Conservation (phyloP, 2,888 invertebrate species). For the Caenorhabditis virilis region DNA sequence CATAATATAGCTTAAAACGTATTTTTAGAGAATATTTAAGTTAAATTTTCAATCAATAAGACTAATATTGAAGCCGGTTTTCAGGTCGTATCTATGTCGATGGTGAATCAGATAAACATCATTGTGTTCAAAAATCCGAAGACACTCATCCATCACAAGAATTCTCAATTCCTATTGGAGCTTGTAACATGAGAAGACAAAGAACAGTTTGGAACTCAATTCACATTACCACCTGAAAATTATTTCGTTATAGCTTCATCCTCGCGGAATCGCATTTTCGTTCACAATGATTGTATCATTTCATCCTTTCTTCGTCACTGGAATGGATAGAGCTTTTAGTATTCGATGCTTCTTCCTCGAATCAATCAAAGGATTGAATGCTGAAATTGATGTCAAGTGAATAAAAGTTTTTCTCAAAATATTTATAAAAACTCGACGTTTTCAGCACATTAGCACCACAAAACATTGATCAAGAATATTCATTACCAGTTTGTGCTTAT, state of each 20-base stretch:
- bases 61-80: no score
- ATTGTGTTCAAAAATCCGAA: constrained; percentile 51
- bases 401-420: not conserved
- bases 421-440: not conserved
- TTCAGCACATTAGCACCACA: constrained; percentile 61
- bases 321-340: constrained; percentile 65
- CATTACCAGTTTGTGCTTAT: constrained; percentile 65
- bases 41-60: no score
- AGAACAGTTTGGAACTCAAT: constrained; percentile 48
- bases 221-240: constrained; percentile 2
- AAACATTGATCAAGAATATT: constrained; percentile 62
- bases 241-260: constrained; percentile 41
- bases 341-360: constrained; percentile 68
- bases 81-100: constrained; percentile 63
- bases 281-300: constrained; percentile 68
- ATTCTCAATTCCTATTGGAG: constrained; percentile 65
- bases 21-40: no score
- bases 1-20: no score
- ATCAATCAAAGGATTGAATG: constrained; percentile 63
- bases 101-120: constrained; percentile 64
- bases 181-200: constrained; percentile 68
- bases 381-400: constrained; percentile 64
- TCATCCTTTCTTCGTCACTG: constrained; percentile 68
- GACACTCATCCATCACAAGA: constrained; percentile 23
- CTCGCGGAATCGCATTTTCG: constrained; percentile 67